Evolutionary conservation across 2,113 vertebrate genomes (phyloP), one percentile per base, ranked within the genome.

Genomic region (Prochilodus magdalenae): DNA sequence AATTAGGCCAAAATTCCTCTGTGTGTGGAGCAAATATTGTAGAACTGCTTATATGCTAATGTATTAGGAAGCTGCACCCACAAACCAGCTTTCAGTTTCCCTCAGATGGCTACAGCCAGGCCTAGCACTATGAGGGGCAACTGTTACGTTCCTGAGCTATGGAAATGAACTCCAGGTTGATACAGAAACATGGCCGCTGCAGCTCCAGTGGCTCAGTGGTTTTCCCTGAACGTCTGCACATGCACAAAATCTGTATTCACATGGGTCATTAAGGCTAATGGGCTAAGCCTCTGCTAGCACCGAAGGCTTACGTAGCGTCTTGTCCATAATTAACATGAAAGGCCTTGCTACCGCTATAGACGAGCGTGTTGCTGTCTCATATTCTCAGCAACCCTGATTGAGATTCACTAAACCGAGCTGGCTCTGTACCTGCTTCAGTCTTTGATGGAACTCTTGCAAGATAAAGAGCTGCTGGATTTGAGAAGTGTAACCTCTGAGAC

Each of bases 211-310:
- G 1, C 1, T 5, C 20, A 22, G n/a, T 12, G 20, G 14, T 24
- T 13, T 26, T 30, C 66, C 29, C 40, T 26, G 14, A 36, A 24
- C 2, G 11, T 69, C 11, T 59, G 44, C 18, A 27, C 24, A 44
- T 40, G 73, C 24, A 60, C 15, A 26, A 24, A 65, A n/a, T 67
- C 20, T 26, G 47, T 69, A 24, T 55, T 59, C 26, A 36, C 4
- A 2, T 44, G 67, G 66, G 77, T 14, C 33, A 59, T 55, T 79
- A 15, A 44, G 29, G 30, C 51, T 71, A 57, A 70, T 55, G 53
- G 63, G 18, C 30, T 36, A 3, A 70, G 10, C 20, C 44, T 70
- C 66, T 33, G 65, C 65, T 40, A 44, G 66, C 3, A 22, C 30
- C n/a, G n/a, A 60, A 4, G 57, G 24, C 24, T 60, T 60, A 60